Conservation (phyloP, 2,797 vertebrate species). For the Phataginus tricuspis region DNA sequence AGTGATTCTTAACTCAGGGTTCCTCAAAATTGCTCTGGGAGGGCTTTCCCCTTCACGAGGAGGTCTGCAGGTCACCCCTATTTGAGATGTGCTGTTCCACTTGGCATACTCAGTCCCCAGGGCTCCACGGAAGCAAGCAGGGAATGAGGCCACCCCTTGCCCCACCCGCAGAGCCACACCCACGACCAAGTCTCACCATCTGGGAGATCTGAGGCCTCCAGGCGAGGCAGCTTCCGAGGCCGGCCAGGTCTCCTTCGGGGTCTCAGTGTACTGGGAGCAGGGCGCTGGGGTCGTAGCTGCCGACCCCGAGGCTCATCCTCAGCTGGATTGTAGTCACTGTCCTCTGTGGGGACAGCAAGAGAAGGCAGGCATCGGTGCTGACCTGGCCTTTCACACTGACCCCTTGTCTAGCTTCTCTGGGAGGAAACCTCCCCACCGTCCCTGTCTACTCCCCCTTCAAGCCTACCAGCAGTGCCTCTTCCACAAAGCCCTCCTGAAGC, state of each 20-base stretch:
- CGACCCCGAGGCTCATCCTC: conserved; percentile 91
- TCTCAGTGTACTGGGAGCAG: conserved; percentile 89
- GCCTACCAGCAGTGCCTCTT: background rate
- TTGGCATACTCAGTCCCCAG: background rate
- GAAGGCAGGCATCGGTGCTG: background rate
- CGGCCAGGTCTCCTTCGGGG: conserved; percentile 93
- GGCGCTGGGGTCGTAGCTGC: conserved; percentile 83
- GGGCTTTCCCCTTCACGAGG: background rate
- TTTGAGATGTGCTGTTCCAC: background rate
- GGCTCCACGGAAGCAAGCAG: background rate
- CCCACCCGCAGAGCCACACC: fast-evolving
- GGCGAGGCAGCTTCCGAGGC: conserved; percentile 92
- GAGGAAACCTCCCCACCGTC: background rate
- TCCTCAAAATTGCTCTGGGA: background rate
- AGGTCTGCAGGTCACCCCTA: background rate
- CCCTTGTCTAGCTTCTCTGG: background rate
- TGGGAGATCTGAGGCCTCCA: conserved; percentile 55
- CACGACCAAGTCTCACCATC: conserved; percentile 72
- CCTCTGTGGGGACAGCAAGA: conserved; percentile 85
- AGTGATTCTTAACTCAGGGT: background rate
- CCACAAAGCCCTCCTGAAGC: background rate
- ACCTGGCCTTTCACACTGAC: background rate
- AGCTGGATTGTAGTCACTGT: conserved; percentile 97
- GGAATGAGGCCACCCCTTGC: fast-evolving
- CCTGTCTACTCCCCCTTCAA: background rate